Evolutionary conservation across 2,797 vertebrate species (phyloP).

Genomic region (Acanthis flammea): DNA sequence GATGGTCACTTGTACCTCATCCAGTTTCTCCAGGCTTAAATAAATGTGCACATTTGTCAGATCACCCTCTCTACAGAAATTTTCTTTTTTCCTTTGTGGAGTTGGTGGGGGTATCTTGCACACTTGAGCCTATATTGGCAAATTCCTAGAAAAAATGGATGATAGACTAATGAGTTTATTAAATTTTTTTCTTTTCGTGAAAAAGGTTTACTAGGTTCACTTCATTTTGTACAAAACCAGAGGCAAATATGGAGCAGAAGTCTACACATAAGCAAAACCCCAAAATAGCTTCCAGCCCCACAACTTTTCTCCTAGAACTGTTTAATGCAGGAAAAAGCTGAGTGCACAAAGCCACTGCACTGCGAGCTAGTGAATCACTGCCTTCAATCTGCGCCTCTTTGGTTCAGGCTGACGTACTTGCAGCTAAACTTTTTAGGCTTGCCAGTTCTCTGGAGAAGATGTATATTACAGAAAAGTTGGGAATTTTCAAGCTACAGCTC

Average conservation of each 20-base stretch:
- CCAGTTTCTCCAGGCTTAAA: not conserved
- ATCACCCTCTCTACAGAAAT: not conserved
- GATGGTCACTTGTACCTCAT: not conserved
- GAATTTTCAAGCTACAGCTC: constrained; percentile 1
- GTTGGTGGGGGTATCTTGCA: not conserved
- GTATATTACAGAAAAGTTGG: not conserved
- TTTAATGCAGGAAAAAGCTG: not conserved
- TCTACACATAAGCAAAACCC: not conserved
- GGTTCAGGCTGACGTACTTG: not conserved
- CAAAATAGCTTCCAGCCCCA: not conserved
- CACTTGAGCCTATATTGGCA: not conserved
- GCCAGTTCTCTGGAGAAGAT: not conserved
- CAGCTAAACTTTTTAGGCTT: constrained; percentile 30
- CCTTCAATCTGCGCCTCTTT: not conserved
- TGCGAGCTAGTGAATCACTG: not conserved
- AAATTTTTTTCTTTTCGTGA: not conserved
- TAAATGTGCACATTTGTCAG: accelerated
- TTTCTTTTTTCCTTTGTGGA: not conserved
- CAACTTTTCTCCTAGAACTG: not conserved
- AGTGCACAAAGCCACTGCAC: not conserved
- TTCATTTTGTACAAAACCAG: not conserved
- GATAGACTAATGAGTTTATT: not conserved
- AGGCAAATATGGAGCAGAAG: not conserved
- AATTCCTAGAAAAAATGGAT: not conserved
- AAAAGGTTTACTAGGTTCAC: not conserved